Percentiles rank a stretch among this genome's conserved stretches.
Evolutionary conservation across 64 coral and sea anemone genomes (phyloP).

Genomic region (Actinia equina): DNA sequence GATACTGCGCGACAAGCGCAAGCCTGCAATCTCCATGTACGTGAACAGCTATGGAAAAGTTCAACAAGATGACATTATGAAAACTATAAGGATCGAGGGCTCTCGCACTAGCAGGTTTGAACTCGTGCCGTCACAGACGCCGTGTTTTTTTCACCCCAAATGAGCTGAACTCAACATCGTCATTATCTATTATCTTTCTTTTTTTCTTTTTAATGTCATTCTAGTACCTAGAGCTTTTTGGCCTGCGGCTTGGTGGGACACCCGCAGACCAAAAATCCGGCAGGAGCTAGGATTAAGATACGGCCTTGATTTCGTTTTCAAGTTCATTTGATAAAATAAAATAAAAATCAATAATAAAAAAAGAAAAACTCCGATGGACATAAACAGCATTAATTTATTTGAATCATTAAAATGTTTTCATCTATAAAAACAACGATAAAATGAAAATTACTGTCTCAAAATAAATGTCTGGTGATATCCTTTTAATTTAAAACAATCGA

Average conservation of each 20-base stretch:
- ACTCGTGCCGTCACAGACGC: neutral
- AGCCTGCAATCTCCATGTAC: neutral
- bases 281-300: too few relatives aligned
- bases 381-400: constrained; percentile 13
- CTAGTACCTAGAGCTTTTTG: too few relatives aligned
- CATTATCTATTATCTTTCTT: too few relatives aligned
- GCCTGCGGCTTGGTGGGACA: too few relatives aligned
- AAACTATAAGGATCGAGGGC: too few relatives aligned
- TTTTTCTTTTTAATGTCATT: too few relatives aligned
- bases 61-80: neutral
- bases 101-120: neutral
- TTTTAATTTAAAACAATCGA: constrained; percentile 15
- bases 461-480: constrained; percentile 3
- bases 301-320: too few relatives aligned
- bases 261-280: too few relatives aligned
- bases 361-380: neutral
- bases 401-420: neutral
- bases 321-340: neutral
- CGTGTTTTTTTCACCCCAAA: neutral
- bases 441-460: constrained; percentile 5
- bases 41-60: neutral
- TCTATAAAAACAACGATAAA: constrained; percentile 9
- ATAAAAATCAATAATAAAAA: neutral
- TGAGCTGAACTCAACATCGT: too few relatives aligned
- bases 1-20: neutral